phyloP scores from a whole-genome alignment of 92 coral and sea anemone species.

The Montipora capitata region DNA sequence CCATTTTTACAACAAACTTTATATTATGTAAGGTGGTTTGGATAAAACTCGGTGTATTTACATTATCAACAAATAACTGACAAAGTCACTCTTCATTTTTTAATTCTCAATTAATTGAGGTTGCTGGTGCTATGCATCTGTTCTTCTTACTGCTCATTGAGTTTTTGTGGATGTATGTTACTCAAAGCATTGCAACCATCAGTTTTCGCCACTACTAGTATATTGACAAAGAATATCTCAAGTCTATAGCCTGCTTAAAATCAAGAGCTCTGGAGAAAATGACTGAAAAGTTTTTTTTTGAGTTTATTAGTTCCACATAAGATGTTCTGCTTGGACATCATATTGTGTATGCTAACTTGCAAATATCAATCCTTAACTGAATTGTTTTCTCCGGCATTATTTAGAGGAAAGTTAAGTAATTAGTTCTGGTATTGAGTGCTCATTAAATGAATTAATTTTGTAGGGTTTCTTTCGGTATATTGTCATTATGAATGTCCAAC shows the following conservation, averaged over 20 bases:
- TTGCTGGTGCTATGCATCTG: conserved; percentile 32
- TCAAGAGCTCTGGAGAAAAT: background rate
- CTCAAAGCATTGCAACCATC: too few species aligned
- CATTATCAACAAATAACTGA: conserved; percentile 56
- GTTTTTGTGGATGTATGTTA: too few species aligned
- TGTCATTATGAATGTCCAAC: background rate
- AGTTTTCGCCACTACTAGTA: too few species aligned
- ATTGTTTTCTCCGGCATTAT: too few species aligned
- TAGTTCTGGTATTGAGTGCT: background rate
- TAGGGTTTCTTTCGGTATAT: background rate
- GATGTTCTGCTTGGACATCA: conserved; percentile 27
- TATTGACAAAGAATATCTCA: too few species aligned
- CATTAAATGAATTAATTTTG: conserved; percentile 13
- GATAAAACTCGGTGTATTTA: background rate
- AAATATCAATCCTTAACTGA: background rate
- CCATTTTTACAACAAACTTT: too few species aligned
- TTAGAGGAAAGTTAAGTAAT: background rate
- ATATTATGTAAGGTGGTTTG: too few species aligned
- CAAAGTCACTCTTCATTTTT: conserved; percentile 26
- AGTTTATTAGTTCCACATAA: conserved; percentile 26
- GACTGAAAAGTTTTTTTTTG: background rate
- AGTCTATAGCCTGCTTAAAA: too few species aligned
- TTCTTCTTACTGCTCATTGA: conserved; percentile 2
- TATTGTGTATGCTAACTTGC: conserved; percentile 21
- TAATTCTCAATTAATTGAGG: conserved; percentile 47